A percentile compares a stretch with the other conserved stretches of the same genome.
These are phyloP conservation scores for Andrena minutula DNA, from an alignment of 2,888 invertebrate genomes.

Conservation along the genomic window DNA sequence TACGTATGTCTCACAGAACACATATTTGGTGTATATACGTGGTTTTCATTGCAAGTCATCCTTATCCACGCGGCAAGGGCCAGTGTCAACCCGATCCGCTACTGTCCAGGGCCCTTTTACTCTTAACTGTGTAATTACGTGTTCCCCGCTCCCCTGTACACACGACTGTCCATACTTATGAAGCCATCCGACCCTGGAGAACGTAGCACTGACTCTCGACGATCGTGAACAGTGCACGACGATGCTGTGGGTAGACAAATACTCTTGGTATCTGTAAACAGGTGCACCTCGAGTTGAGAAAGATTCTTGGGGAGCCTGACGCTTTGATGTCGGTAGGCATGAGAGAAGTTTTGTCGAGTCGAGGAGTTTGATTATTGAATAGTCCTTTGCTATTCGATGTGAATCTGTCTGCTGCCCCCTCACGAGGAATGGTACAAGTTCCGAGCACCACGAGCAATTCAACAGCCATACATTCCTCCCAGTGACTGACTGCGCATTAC, in stretches of 20 bases:
- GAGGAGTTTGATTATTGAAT: neutral
- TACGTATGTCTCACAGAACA: conserved; percentile 70
- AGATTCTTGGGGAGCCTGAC: neutral
- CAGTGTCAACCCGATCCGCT: neutral
- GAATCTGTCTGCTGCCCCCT: conserved; percentile 4
- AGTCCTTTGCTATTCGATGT: neutral
- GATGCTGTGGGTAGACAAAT: conserved; percentile 50
- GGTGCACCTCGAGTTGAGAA: conserved; percentile 29
- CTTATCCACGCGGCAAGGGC: neutral
- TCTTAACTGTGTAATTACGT: conserved; percentile 16
- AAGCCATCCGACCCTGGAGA: conserved; percentile 29
- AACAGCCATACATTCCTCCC: neutral
- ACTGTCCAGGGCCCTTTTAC: conserved; percentile 9
- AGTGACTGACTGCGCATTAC: neutral
- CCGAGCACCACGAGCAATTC: neutral
- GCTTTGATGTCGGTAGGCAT: neutral
- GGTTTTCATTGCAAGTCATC: conserved; percentile 36
- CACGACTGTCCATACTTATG: conserved; percentile 34
- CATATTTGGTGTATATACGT: conserved; percentile 40
- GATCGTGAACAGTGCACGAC: conserved; percentile 39
- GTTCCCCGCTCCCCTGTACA: conserved; percentile 27
- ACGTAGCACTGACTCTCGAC: conserved; percentile 29
- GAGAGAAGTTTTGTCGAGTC: conserved; percentile 23
- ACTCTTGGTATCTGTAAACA: conserved; percentile 13
- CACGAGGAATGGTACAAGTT: neutral